A percentile compares a stretch with the other conserved stretches of the same genome.
Evolutionary conservation across 35 echinoderm and acorn worm species (phyloP).

Genomic region (Amphiura filiformis): DNA sequence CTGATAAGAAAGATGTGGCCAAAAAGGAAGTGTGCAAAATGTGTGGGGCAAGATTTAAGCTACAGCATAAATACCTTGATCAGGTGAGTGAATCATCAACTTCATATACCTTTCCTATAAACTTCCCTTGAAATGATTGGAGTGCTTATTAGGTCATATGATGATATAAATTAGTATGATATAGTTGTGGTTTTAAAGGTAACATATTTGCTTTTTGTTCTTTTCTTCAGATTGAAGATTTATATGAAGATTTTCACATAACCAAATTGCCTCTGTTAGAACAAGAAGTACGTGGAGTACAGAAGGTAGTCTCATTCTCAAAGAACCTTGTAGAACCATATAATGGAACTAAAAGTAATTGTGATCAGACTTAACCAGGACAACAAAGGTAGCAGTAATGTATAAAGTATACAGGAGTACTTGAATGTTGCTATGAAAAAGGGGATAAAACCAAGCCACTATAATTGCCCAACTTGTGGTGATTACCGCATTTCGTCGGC

Average conservation of each 20-base stretch:
- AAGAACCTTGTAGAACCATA: slow-evolving; percentile 56
- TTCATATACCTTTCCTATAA: no score
- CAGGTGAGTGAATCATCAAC: no score
- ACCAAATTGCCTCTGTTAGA: slow-evolving; percentile 86
- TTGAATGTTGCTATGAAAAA: no score
- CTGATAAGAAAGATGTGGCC: slow-evolving; percentile 13
- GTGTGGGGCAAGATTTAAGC: slow-evolving; percentile 68
- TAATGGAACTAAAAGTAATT: background rate
- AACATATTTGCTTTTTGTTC: background rate
- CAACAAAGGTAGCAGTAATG: no score
- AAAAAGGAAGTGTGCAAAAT: slow-evolving; percentile 60
- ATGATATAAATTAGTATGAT: no score
- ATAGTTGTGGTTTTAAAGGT: no score
- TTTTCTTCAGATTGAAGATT: slow-evolving; percentile 85
- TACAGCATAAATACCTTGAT: slow-evolving; percentile 89
- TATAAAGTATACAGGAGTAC: no score
- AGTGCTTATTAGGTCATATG: no score
- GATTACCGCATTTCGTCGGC: no score
- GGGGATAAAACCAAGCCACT: no score
- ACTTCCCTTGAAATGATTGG: no score
- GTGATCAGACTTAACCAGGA: background rate
- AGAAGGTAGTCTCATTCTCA: slow-evolving; percentile 77
- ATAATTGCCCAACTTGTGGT: no score
- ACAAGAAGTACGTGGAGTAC: slow-evolving; percentile 74
- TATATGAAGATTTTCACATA: slow-evolving; percentile 97